Base-by-base conservation (phyloP, 2,888 invertebrate genomes). In the Polylopha cassiicola region DNA sequence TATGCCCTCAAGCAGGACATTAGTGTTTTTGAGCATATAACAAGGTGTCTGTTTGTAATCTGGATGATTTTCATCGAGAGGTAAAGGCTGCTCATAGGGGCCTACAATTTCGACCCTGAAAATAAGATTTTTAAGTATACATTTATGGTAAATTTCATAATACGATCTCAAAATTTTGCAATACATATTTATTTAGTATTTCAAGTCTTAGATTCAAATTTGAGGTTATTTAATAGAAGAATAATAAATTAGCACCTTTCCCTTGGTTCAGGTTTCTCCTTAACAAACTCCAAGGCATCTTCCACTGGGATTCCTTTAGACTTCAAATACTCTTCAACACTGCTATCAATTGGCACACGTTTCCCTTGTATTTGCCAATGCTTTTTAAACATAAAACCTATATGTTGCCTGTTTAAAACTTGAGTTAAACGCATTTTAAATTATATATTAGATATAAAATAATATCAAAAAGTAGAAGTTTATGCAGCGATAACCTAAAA, bases 361-460 rank as follows among this genome's bases (percentile, higher is more conserved):
- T 88, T 89, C 0, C 92, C 89, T 73, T 91, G 90, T 2, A 88
- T 53, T 47, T 87, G 71, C 95, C 95, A 95, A 66, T 92, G 89
- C 46, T 85, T 88, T 66, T 90, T 90, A 50, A 91, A 90, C 82
- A 90, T 89, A 82, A 91, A 89, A 26, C 88, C 92, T 51, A 93
- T 87, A 63, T 94, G 92, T 58, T 93, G 92, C 16, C 88, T 82
- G 39, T 73, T 85, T 50, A 93, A 73, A 44, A 87, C 73, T 44
- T 82, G 82, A 7, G 92, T 88, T 22, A 92, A 53, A 53, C 88
- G 90, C 94, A 94, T 94, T 67, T 65, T 73, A 41, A 10, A 4
- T 42, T 39, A 16, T 32, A 43, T 24, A 43, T 17, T 14, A 16
- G 37, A 1, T 27, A 33, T 9, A 9, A 34, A 27, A 32, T 26